Evolutionary conservation across 2,113 vertebrate genomes (phyloP), one percentile per base, ranked within the genome.

Genomic region (Heterotis niloticus): DNA sequence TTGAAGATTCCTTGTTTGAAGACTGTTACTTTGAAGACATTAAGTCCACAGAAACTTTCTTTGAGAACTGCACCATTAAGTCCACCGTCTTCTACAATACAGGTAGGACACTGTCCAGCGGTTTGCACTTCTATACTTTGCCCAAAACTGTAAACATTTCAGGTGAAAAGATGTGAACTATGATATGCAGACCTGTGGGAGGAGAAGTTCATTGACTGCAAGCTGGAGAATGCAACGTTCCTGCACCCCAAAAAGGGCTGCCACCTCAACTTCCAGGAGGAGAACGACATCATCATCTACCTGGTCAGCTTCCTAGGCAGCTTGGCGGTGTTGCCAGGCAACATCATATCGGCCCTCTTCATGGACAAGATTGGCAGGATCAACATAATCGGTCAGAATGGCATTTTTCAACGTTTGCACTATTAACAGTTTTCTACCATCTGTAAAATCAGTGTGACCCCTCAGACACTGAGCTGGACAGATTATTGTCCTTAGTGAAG

Each of bases 291-390:
- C 29, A 90, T 98, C 28, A 93, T 98, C 80, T 99, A 98, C 91
- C 86, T 99, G 24, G 97, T 99, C 90, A 98, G 96, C 91, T 98
- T 99, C 84, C 88, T 99, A 62, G 96, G 97, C 67, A 97, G 95
- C 73, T 90, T 99, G 81, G 96, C 97, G 0, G 96, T 99, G 82
- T 82, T 99, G 83, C 97, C 97, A 0, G 97, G 97, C 70, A 99
- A 97, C 84, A 98, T 99, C 83, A 92, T 98, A 82, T 99, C 97
- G 0, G 97, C 97, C 0, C 86, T 99, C 72, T 95, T 97, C 79
- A 97, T 98, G 95, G 96, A 98, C 79, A 96, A 96, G 86, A 87
- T 98, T 0, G 97, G 97, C 83, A 91, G 97, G 83, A 94, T 98
- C 86, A 96, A 90, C 88, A 98, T 99, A 88, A 98, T 98, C 0